Conservation (phyloP, 2,797 vertebrate genomes). For the Typhlichthys subterraneus region DNA sequence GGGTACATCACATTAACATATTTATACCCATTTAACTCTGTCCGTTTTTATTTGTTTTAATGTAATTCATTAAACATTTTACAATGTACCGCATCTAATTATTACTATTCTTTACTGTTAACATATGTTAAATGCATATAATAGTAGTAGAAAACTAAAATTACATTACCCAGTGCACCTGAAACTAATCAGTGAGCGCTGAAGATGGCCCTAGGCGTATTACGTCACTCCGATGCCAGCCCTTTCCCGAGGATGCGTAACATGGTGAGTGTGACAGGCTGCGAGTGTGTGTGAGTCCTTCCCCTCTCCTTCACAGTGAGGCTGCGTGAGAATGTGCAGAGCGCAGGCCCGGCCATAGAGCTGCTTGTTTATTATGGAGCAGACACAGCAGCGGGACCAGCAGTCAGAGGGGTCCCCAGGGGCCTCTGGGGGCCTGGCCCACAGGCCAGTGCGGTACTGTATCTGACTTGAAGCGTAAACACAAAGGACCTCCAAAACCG, state of each 20-base stretch:
- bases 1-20: too few species aligned
- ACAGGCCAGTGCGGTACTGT: conserved; percentile 44
- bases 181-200: not conserved
- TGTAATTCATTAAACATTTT: too few species aligned
- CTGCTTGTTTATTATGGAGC: conserved; percentile 75
- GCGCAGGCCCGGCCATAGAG: conserved; percentile 44
- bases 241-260: conserved; percentile 36
- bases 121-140: too few species aligned
- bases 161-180: too few species aligned
- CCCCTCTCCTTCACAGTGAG: conserved; percentile 60
- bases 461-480: conserved; percentile 73
- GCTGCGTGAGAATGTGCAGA: conserved; percentile 66
- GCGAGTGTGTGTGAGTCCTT: conserved; percentile 41
- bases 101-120: too few species aligned
- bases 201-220: not conserved
- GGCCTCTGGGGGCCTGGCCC: conserved; percentile 38
- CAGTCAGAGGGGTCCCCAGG: conserved; percentile 47
- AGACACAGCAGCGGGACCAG: conserved; percentile 44
- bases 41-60: too few species aligned
- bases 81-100: too few species aligned
- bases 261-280: conserved; percentile 42
- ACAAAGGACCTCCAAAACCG: conserved; percentile 58
- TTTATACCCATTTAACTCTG: too few species aligned
- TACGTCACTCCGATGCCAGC: conserved; percentile 1
- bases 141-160: too few species aligned